Evolutionary conservation across 2,888 invertebrate genomes (phyloP).

Genomic region (Ennomos erosarius): DNA sequence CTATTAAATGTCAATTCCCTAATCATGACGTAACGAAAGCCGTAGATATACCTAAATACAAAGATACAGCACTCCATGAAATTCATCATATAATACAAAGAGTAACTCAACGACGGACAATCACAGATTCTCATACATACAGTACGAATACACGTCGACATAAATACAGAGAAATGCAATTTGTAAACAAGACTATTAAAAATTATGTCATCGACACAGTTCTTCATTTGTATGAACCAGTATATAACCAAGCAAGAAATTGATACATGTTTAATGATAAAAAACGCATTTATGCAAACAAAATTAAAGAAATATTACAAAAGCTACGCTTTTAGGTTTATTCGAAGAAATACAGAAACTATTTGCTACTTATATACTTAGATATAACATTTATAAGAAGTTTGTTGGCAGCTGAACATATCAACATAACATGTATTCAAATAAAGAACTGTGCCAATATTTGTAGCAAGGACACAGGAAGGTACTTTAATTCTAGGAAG

Average conservation of each 20-base stretch:
- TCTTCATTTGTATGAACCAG: slow-evolving; percentile 3
- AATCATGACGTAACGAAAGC: slow-evolving; percentile 7
- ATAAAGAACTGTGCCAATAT: slow-evolving; percentile 62
- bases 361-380: not conserved
- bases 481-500: slow-evolving; percentile 58
- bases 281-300: too few relatives aligned
- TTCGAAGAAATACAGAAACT: not conserved
- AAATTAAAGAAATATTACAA: too few relatives aligned
- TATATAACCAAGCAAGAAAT: too few relatives aligned
- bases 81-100: slow-evolving; percentile 8
- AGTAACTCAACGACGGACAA: slow-evolving; percentile 63
- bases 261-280: too few relatives aligned
- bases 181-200: slow-evolving; percentile 32
- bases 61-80: slow-evolving; percentile 17
- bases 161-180: slow-evolving; percentile 46
- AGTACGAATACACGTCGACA: slow-evolving; percentile 39
- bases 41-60: slow-evolving; percentile 11
- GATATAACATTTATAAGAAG: not conserved
- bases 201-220: slow-evolving; percentile 33
- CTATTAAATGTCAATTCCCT: slow-evolving; percentile 2
- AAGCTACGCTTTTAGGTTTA: too few relatives aligned
- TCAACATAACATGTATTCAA: slow-evolving; percentile 4
- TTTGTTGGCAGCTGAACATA: slow-evolving; percentile 18
- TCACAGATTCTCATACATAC: slow-evolving; percentile 78
- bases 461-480: slow-evolving; percentile 75